Evolutionary conservation across 2,113 vertebrate genomes (phyloP).

Genomic region (Triplophysa siluroides): DNA sequence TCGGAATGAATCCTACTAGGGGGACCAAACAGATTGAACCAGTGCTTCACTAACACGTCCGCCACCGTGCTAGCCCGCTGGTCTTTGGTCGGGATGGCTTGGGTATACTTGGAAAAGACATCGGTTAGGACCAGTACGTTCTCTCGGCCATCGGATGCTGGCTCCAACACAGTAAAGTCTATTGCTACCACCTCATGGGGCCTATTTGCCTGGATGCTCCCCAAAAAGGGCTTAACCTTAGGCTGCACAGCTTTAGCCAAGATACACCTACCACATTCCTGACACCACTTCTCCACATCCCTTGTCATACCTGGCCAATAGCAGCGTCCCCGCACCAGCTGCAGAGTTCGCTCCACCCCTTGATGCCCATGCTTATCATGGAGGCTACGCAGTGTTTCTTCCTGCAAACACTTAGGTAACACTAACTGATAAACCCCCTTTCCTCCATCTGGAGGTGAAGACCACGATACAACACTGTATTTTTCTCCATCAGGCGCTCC

Average conservation of each 20-base stretch:
- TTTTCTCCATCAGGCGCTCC: not conserved
- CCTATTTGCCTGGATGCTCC: not conserved
- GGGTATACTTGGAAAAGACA: constrained; percentile 34
- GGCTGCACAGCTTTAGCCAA: constrained; percentile 8
- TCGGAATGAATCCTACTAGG: constrained; percentile 2
- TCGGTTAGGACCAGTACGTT: constrained; percentile 39
- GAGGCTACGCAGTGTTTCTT: not conserved
- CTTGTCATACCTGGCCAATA: not conserved
- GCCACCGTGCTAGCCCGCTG: constrained; percentile 21
- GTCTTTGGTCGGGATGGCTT: constrained; percentile 21
- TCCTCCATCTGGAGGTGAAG: not conserved
- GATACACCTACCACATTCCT: constrained; percentile 5
- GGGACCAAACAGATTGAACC: not conserved
- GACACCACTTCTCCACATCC: not conserved
- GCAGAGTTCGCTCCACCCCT: not conserved
- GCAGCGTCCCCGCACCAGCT: not conserved
- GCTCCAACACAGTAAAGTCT: not conserved
- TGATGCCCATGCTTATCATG: not conserved
- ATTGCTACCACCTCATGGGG: not conserved
- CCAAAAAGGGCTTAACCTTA: not conserved
- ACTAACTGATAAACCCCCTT: not conserved
- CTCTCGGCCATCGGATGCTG: not conserved
- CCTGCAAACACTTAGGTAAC: not conserved
- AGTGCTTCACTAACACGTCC: not conserved
- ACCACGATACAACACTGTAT: not conserved